Evolutionary conservation across 2,113 vertebrate genomes (phyloP).

Genomic region (Herpetotheres cachinnans): DNA sequence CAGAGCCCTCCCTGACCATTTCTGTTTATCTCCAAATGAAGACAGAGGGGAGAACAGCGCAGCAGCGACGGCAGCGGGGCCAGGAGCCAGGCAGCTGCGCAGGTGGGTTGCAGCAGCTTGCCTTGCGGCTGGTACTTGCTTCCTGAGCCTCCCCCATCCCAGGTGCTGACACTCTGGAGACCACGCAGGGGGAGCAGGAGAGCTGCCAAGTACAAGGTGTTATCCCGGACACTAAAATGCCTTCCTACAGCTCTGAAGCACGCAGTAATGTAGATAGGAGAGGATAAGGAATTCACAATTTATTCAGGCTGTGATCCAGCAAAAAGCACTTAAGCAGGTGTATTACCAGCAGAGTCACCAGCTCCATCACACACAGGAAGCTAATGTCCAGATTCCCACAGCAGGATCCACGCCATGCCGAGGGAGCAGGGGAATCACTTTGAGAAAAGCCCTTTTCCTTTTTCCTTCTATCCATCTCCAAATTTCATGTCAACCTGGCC

Average conservation of each 20-base stretch:
- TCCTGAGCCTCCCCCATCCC: neutral
- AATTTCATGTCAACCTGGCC: neutral
- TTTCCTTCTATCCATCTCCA: neutral
- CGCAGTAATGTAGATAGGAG: neutral
- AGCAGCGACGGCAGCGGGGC: rapidly evolving
- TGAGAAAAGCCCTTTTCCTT: neutral
- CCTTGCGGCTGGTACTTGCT: neutral
- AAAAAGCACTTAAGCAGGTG: slow-evolving; percentile 34
- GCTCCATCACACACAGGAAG: neutral
- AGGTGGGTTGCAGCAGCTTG: neutral
- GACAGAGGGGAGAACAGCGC: neutral
- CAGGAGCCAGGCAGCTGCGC: rapidly evolving
- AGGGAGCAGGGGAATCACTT: neutral
- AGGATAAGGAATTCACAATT: slow-evolving; percentile 33
- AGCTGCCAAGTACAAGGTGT: slow-evolving; percentile 52
- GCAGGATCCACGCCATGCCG: neutral
- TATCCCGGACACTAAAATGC: slow-evolving; percentile 2
- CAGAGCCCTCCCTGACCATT: neutral
- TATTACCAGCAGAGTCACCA: slow-evolving; percentile 8
- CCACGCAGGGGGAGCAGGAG: neutral
- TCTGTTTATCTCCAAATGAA: neutral
- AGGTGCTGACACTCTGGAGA: slow-evolving; percentile 1
- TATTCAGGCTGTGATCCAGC: neutral
- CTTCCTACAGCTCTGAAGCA: neutral
- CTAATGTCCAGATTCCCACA: neutral